Evolutionary conservation across 2,888 invertebrate genomes (phyloP).

Genomic region (Timema podura): DNA sequence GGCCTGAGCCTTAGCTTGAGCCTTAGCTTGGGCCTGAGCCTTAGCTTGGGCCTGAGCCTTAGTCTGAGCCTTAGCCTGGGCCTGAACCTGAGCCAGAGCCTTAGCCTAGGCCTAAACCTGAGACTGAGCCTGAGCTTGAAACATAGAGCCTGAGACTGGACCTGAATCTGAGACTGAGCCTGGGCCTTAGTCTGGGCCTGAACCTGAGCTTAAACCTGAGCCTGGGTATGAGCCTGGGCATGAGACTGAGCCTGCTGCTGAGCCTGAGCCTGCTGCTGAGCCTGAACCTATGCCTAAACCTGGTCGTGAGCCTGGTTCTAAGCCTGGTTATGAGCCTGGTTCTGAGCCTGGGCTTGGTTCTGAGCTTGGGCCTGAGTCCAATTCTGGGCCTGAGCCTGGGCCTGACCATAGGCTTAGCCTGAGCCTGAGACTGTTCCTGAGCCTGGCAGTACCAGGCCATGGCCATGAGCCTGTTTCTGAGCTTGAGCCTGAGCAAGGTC

Average conservation of each 20-base stretch:
- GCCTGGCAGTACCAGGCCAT: background rate
- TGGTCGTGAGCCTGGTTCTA: too few species aligned
- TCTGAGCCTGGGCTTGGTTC: too few species aligned
- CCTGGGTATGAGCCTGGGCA: background rate
- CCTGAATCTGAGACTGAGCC: background rate
- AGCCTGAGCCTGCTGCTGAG: background rate
- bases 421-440: background rate
- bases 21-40: conserved; percentile 18
- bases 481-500: background rate
- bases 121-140: conserved; percentile 1
- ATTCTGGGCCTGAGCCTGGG: background rate
- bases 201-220: background rate
- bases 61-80: conserved; percentile 1
- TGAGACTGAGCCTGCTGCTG: conserved; percentile 2
- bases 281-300: background rate
- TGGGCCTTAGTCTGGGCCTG: background rate
- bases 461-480: background rate
- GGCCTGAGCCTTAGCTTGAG: conserved; percentile 18
- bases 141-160: conserved; percentile 1
- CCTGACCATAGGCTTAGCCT: background rate
- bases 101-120: background rate
- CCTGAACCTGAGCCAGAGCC: conserved; percentile 1
- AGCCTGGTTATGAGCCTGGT: too few species aligned
- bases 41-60: conserved; percentile 2
- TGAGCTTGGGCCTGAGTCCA: too few species aligned